Evolutionary conservation across 2,797 vertebrate genomes (phyloP).

Genomic region (Chelidonichthys spinosus): DNA sequence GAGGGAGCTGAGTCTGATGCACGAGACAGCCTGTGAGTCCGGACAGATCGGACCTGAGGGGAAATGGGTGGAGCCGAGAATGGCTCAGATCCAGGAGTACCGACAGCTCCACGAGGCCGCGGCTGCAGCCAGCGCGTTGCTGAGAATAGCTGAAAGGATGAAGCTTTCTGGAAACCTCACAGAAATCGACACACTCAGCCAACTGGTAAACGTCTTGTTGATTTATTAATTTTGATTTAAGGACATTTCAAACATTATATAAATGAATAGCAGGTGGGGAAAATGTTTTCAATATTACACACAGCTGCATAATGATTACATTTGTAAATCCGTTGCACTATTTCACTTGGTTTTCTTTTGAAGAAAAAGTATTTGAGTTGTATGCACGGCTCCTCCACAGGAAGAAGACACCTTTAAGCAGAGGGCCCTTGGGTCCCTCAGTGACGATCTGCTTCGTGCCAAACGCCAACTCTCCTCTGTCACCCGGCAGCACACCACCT

Average conservation of each 20-base stretch:
- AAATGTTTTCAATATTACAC: neutral
- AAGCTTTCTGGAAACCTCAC: slow-evolving; percentile 75
- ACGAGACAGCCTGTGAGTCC: slow-evolving; percentile 10
- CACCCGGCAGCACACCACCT: slow-evolving; percentile 65
- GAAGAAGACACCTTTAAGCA: slow-evolving; percentile 69
- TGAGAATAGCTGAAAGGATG: slow-evolving; percentile 66
- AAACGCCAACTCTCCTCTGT: slow-evolving; percentile 65
- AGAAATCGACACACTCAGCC: slow-evolving; percentile 67
- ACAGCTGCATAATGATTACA: neutral
- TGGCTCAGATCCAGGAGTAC: slow-evolving; percentile 76
- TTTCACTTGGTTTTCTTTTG: neutral
- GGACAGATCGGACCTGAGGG: neutral
- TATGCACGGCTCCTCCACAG: slow-evolving; percentile 37
- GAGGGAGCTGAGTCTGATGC: slow-evolving; percentile 78
- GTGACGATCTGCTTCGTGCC: slow-evolving; percentile 65
- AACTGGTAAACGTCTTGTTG: slow-evolving; percentile 74
- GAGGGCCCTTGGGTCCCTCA: slow-evolving; percentile 65
- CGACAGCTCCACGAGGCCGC: slow-evolving; percentile 69
- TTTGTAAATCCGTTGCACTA: neutral
- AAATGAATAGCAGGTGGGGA: neutral
- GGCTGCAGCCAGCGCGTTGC: slow-evolving; percentile 68
- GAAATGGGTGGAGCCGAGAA: slow-evolving; percentile 62
- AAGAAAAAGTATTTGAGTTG: neutral
- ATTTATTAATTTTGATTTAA: neutral
- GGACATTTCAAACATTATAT: neutral